Base-by-base conservation (phyloP, 2,797 vertebrate genomes). In the Pangasius mekongensis region DNA sequence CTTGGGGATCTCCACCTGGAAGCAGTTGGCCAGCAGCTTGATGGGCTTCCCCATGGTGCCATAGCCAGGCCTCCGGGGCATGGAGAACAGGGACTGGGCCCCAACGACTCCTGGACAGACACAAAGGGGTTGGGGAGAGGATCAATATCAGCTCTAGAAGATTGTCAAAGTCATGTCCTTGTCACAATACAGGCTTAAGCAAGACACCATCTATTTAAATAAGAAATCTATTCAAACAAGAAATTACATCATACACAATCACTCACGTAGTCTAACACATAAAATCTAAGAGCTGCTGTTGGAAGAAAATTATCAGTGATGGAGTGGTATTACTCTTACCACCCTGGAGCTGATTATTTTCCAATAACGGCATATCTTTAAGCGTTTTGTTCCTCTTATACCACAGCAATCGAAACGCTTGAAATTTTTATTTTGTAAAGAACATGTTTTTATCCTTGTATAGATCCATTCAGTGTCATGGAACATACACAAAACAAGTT, bases 1-100 rank as follows among this genome's bases (percentile, higher is more conserved):
- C 96, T 99, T 99, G 95, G 98, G 98, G 94, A 99, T 99, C 93
- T 99, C 98, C 96, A 99, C 98, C 97, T 99, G 98, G 96, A 99
- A 99, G 97, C 98, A 99, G 96, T 99, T 99, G 95, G 98, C 98
- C 97, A 99, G 95, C 92, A 99, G 96, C 95, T 99, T 99, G 97
- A 99, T 99, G 94, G 98, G 97, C 92, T 99, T 99, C 92, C 98
- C 98, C 94, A 99, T 95, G 94, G 97, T 98, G 97, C 98, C 98
- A 98, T 98, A 99, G 95, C 98, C 97, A 54, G 98, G 98, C 91
- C 98, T 96, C 93, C 97, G 97, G 92, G 98, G 98, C 96, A 98
- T 96, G 93, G 97, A 95, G 94, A 98, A 95, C 86, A 99, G 97
- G 97, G 97, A 97, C 97, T 98, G 98, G 91, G 97, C 97, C 97